Evolutionary conservation across 2,888 invertebrate genomes (phyloP), one percentile per base, ranked within the genome.

Genomic region (Nomada lathburiana): DNA sequence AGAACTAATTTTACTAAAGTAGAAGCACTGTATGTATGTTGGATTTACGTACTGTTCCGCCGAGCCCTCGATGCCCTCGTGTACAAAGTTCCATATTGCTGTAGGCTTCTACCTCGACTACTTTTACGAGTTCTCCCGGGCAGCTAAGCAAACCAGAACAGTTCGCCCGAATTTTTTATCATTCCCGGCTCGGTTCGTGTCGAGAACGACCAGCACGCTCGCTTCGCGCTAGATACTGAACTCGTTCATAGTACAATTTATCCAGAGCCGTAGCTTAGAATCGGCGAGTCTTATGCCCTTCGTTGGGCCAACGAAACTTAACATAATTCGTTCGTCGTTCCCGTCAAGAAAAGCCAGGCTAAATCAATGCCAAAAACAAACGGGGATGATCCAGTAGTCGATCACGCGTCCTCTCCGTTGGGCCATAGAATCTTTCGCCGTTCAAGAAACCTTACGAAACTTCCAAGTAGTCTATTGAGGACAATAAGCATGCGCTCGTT

Each of bases 11-110:
- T 83, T 65, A 71, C 23, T 71, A 86, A 87, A 86, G 88, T 89
- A 89, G 86, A 87, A 86, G 91, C 92, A 92, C 90, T 92, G 91
- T 91, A 92, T 89, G 92, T 91, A 93, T 89, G 92, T 91, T 90
- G 87, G 90, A 91, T 86, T 90, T 89, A 90, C 89, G 86, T 89
- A 91, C 88, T 90, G 88, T 92, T 91, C 88, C 89, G 89, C 90
- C 89, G 90, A 86, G 88, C 89, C 92, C 90, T 92, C 91, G 89
- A 88, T 76, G 83, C 85, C 88, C 84, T 82, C 87, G 76, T 92
- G 92, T 93, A 92, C 91, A 93, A 92, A 92, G 89, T 91, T 89
- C 86, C 87, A 87, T 84, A 47, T 16, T 16, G 47, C 47, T 72
- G 78, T 86, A 82, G 79, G 76, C 84, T 86, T 87, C 85, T 88